Conservation (phyloP, 2,888 invertebrate species). For the Plutella xylostella region DNA sequence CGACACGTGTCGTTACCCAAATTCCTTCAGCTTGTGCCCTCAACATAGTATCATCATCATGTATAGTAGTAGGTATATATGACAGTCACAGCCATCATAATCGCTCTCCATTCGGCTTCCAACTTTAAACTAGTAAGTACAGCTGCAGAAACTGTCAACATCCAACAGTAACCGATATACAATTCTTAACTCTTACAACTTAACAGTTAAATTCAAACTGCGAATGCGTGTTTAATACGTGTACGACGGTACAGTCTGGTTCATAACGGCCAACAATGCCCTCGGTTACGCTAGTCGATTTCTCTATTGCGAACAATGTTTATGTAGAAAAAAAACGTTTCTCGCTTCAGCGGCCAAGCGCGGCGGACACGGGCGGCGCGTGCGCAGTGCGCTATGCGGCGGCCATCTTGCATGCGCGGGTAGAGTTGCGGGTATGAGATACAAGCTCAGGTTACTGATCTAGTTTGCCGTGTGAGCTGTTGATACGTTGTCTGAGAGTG, state of each 20-base stretch:
- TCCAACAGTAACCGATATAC: not conserved
- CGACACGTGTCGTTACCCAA: no score
- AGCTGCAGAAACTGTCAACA: not conserved
- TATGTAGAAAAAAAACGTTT: slow-evolving; percentile 59
- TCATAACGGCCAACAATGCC: slow-evolving; percentile 55
- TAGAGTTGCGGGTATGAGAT: slow-evolving; percentile 43
- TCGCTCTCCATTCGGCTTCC: no score
- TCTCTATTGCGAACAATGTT: slow-evolving; percentile 66
- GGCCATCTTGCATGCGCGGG: slow-evolving; percentile 59
- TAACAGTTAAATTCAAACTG: not conserved
- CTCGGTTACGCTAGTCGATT: slow-evolving; percentile 64
- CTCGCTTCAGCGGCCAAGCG: slow-evolving; percentile 50
- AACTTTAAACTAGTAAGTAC: not conserved
- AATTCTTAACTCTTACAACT: not conserved
- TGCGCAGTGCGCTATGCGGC: slow-evolving; percentile 54
- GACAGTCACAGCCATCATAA: no score
- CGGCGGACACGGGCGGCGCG: slow-evolving; percentile 52
- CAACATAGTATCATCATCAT: no score
- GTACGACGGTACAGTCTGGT: slow-evolving; percentile 28
- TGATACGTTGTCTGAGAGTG: not conserved
- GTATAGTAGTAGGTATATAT: no score
- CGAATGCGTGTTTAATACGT: no score
- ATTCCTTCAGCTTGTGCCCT: no score
- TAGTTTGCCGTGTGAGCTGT: not conserved
- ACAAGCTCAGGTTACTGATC: not conserved